A percentile compares a stretch with the other conserved stretches of the same genome.
These are phyloP conservation scores for Anguilla japonica DNA, from an alignment of 2,113 vertebrate genomes.

Conservation along the genomic window DNA sequence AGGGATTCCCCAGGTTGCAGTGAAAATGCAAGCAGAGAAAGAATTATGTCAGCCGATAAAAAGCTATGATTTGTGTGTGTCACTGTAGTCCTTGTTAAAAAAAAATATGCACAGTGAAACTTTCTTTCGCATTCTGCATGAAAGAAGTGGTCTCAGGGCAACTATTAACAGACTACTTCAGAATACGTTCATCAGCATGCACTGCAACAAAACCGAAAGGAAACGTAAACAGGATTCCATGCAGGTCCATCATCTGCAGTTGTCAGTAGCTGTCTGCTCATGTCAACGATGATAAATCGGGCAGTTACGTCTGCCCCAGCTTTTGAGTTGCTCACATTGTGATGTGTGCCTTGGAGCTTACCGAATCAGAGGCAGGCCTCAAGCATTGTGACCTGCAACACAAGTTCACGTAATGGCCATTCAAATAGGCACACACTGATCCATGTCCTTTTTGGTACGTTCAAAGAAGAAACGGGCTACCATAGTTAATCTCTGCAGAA, in stretches of 20 bases:
- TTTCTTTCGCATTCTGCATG: neutral
- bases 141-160: neutral
- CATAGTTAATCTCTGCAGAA: conserved; percentile 3
- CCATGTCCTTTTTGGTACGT: neutral
- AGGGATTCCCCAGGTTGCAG: neutral
- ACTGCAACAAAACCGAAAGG: neutral
- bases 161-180: neutral
- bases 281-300: neutral
- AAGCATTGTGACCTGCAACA: neutral
- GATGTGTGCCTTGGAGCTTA: neutral
- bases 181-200: neutral
- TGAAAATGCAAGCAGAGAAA: neutral
- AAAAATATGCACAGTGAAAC: neutral
- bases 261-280: neutral
- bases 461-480: neutral
- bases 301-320: neutral
- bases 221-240: neutral
- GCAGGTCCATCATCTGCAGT: neutral
- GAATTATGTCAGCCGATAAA: too few relatives aligned
- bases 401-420: neutral
- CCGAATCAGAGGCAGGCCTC: neutral
- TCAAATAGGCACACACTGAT: neutral
- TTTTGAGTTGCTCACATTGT: neutral
- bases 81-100: neutral
- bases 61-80: neutral